These are phyloP conservation scores for Panzeria rudis DNA, from an alignment of 2,888 invertebrate species.

Conservation along the genomic window DNA sequence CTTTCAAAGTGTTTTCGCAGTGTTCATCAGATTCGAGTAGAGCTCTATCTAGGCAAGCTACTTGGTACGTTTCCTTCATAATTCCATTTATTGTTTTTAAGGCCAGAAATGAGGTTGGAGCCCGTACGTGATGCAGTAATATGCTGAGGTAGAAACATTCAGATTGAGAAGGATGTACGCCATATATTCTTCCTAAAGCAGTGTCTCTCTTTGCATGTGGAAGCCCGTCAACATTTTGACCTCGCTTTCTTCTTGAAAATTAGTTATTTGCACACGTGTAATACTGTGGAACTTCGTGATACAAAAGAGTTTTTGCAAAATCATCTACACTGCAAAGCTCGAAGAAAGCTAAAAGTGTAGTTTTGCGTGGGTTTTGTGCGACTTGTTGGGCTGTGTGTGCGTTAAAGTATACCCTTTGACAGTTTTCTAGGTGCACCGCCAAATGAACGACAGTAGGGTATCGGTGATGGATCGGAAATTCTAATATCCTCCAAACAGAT, in stretches of 20 bases:
- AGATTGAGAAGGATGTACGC: slow-evolving; percentile 39
- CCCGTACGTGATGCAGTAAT: slow-evolving; percentile 17
- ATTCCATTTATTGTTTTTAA: slow-evolving; percentile 49
- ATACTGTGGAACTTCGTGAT: slow-evolving; percentile 39
- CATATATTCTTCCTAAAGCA: slow-evolving; percentile 49
- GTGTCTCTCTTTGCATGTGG: slow-evolving; percentile 29
- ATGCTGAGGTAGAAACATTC: slow-evolving; percentile 48
- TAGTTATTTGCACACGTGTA: neutral
- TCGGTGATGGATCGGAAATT: slow-evolving; percentile 40
- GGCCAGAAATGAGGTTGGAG: slow-evolving; percentile 44
- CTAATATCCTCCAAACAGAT: neutral
- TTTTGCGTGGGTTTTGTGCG: slow-evolving; percentile 19
- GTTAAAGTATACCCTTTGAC: neutral
- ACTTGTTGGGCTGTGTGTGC: no score
- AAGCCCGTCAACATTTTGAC: neutral
- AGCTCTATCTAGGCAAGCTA: neutral
- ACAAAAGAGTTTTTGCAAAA: slow-evolving; percentile 46
- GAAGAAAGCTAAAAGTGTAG: slow-evolving; percentile 40
- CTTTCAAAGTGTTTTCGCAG: neutral
- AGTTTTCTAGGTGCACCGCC: slow-evolving; percentile 32
- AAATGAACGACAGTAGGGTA: neutral
- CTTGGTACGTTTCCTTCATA: slow-evolving; percentile 31
- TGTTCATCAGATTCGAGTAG: neutral
- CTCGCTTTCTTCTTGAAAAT: slow-evolving; percentile 34
- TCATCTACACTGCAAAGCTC: slow-evolving; percentile 15